Evolutionary conservation across 2,113 vertebrate genomes (phyloP), one percentile per base, ranked within the genome.

Genomic region (Penelope pileata): DNA sequence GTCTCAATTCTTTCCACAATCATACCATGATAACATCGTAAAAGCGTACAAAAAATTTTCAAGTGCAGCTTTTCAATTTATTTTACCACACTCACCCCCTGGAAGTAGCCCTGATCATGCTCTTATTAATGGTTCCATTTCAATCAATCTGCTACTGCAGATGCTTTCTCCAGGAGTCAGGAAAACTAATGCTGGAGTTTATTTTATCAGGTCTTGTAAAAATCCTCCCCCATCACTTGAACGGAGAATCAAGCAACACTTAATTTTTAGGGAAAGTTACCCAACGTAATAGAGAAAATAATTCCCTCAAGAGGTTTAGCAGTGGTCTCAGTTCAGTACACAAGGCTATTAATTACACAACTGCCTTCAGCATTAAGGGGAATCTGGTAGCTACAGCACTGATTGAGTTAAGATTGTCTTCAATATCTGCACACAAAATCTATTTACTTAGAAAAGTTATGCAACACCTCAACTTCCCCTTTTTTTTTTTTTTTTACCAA

Each of bases 311-410:
- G 90, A 96, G 85, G 88, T 83, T 91, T 78, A 0, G 0, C 58
- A 82, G 90, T 22, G 68, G 73, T 66, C 76, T 93, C 88, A 84
- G 68, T n/a, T 86, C 86, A 90, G 73, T 60, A 94, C 85, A 93
- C 82, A 87, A 83, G 68, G 51, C 90, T 76, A 50, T 90, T 96
- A 93, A 95, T 96, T 96, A 96, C 83, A 93, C 68, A 82, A 68
- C 22, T 91, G 83, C 83, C 76, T 75, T 83, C 15, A 90, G 90
- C 83, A 83, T 47, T 70, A 67, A 67, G 83, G 56, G 53, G 53
- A 90, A 76, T 70, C 45, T 68, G 42, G 68, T 74, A 40, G 38
- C 45, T 91, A 54, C 73, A 94, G 72, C 68, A 42, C 51, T 23
- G 43, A 32, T 50, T 43, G 29, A 94, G 50, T 69, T 92, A 83